phyloP scores from a whole-genome alignment of 1,140 invertebrate species.

The Megalonaias nervosa region DNA sequence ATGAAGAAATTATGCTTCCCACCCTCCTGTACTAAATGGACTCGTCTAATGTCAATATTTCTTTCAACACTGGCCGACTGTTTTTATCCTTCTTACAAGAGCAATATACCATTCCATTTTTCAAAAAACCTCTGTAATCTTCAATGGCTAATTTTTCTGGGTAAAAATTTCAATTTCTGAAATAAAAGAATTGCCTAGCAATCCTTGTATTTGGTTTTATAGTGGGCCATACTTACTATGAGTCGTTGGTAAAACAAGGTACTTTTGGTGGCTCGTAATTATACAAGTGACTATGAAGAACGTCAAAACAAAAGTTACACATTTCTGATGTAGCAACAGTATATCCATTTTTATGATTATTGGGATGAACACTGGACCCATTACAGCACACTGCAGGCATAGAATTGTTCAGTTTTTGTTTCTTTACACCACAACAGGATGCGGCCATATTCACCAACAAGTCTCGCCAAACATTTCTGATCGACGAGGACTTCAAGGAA shows the following conservation, averaged over 20 bases:
- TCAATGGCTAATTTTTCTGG: too few species aligned
- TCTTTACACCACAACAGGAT: constrained; percentile 90
- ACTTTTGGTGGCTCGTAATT: constrained; percentile 92
- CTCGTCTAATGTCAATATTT: too few species aligned
- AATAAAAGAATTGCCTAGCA: too few species aligned
- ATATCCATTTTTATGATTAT: constrained; percentile 73
- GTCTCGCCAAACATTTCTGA: background rate
- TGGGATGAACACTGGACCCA: constrained; percentile 73
- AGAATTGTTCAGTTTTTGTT: constrained; percentile 88
- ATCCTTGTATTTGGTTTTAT: too few species aligned
- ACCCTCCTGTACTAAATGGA: too few species aligned
- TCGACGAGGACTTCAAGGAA: too few species aligned
- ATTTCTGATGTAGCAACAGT: constrained; percentile 92
- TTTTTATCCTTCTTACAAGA: too few species aligned
- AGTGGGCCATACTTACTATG: constrained; percentile 84
- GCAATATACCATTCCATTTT: too few species aligned
- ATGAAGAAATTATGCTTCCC: too few species aligned
- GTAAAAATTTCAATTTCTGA: too few species aligned
- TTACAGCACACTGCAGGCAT: constrained; percentile 71
- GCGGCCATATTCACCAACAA: constrained; percentile 79
- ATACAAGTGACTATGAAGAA: constrained; percentile 93
- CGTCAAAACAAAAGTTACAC: constrained; percentile 99
- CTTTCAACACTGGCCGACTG: too few species aligned
- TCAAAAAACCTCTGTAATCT: too few species aligned
- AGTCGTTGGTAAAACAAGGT: constrained; percentile 90